Percentiles rank a stretch among this genome's conserved stretches.
phyloP scores from a whole-genome alignment of 2,888 invertebrate genomes.

The Aricia artaxerxes region DNA sequence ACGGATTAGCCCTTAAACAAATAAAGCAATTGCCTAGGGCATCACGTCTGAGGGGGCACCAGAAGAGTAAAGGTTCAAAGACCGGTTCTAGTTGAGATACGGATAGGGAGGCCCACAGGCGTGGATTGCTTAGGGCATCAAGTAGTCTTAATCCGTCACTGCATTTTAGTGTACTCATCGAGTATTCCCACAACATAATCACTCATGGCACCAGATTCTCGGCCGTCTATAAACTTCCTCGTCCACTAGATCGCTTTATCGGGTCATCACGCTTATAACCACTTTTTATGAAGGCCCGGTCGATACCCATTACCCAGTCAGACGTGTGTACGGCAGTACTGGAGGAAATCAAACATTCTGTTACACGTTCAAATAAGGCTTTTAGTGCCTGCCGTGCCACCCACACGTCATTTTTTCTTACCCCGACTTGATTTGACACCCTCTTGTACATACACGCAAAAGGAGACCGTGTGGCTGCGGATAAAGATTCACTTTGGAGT shows the following conservation, averaged over 20 bases:
- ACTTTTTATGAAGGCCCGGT: constrained; percentile 21
- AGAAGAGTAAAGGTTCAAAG: no score
- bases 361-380: constrained; percentile 18
- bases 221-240: background rate
- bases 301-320: background rate
- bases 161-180: background rate
- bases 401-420: constrained; percentile 22
- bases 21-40: no score
- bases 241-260: constrained; percentile 1
- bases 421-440: constrained; percentile 17
- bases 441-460: background rate
- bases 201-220: background rate
- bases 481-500: background rate
- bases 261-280: constrained; percentile 13
- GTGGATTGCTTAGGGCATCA: no score
- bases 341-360: constrained; percentile 26
- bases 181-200: background rate
- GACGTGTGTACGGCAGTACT: constrained; percentile 16
- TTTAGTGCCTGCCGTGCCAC: constrained; percentile 21
- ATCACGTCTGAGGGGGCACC: no score
- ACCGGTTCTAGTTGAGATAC: no score
- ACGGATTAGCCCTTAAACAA: no score
- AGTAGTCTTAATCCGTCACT: no score
- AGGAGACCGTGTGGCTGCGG: background rate
- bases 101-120: no score